Percentiles rank a stretch among this genome's conserved stretches.
phyloP scores from a whole-genome alignment of 64 coral and sea anemone genomes.

The Montipora sp. region DNA sequence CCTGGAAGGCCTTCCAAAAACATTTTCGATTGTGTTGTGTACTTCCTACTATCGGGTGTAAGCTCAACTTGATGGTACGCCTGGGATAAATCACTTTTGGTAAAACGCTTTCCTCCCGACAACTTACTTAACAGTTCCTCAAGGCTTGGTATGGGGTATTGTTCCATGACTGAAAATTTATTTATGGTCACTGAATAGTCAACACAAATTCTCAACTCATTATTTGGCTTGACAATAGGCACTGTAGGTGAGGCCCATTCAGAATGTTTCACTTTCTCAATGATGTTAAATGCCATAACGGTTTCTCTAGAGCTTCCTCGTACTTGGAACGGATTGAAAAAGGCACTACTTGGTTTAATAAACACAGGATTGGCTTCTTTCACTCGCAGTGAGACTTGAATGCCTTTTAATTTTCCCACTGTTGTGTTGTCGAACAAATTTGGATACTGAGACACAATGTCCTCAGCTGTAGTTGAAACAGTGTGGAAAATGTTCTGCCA shows the following conservation, averaged over 20 bases:
- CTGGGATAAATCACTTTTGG: slow-evolving; percentile 53
- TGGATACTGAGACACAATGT: slow-evolving; percentile 53
- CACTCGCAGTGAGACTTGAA: slow-evolving; percentile 57
- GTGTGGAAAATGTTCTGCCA: slow-evolving; percentile 62
- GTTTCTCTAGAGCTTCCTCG: too few species aligned
- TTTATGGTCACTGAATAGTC: slow-evolving; percentile 53
- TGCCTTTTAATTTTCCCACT: slow-evolving; percentile 65
- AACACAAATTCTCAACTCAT: slow-evolving; percentile 45
- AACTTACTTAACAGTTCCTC: slow-evolving; percentile 39
- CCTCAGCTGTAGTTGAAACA: slow-evolving; percentile 58
- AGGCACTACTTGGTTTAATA: slow-evolving; percentile 49
- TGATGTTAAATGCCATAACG: slow-evolving; percentile 35
- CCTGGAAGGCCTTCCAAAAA: slow-evolving; percentile 30
- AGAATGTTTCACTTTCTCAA: slow-evolving; percentile 63
- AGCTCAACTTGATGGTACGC: slow-evolving; percentile 72
- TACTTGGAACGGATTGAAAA: slow-evolving; percentile 5
- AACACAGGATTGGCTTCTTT: slow-evolving; percentile 68
- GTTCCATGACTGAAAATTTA: slow-evolving; percentile 16
- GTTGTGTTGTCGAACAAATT: slow-evolving; percentile 59
- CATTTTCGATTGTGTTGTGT: slow-evolving; percentile 63
- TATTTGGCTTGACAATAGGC: slow-evolving; percentile 51
- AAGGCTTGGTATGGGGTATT: slow-evolving; percentile 45
- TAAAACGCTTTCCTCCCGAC: slow-evolving; percentile 45
- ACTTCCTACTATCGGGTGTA: slow-evolving; percentile 40
- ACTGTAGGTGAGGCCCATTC: slow-evolving; percentile 78